Conservation (phyloP, 2,797 vertebrate genomes). For the Bovichtus diacanthus region DNA sequence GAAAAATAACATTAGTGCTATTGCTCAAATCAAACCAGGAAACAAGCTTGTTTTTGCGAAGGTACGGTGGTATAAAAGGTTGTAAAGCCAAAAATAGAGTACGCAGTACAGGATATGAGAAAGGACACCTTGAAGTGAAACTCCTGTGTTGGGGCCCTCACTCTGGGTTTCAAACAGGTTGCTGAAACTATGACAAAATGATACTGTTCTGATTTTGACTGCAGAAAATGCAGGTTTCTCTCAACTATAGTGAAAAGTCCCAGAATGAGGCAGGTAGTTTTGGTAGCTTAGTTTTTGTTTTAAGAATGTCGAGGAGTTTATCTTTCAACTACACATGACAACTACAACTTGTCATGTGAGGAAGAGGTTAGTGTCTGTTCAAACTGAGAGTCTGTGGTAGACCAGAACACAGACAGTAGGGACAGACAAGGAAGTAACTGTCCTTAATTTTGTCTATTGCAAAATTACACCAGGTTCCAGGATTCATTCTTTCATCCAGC, state of each 20-base stretch:
- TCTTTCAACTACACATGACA: neutral
- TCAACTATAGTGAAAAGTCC: conserved; percentile 7
- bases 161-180: conserved; percentile 8
- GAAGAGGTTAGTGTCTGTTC: conserved; percentile 32
- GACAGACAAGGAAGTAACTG: conserved; percentile 68
- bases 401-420: conserved; percentile 62
- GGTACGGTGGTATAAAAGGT: neutral
- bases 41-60: conserved; percentile 15
- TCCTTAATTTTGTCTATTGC: conserved; percentile 51
- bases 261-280: neutral
- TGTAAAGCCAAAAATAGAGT: conserved; percentile 46
- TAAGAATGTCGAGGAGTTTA: neutral
- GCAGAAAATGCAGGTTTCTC: conserved; percentile 34
- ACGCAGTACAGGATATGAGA: conserved; percentile 70
- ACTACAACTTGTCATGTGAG: conserved; percentile 60
- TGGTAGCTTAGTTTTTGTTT: neutral
- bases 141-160: conserved; percentile 26
- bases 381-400: conserved; percentile 65
- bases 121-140: conserved; percentile 77
- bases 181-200: conserved; percentile 13
- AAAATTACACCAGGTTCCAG: conserved; percentile 35
- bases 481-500: neutral
- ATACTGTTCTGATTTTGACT: conserved; percentile 21
- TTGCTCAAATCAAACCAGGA: conserved; percentile 16
- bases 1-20: neutral